These are phyloP conservation scores for Argyra leucocephala DNA, from an alignment of 2,888 invertebrate species.

Conservation along the genomic window DNA sequence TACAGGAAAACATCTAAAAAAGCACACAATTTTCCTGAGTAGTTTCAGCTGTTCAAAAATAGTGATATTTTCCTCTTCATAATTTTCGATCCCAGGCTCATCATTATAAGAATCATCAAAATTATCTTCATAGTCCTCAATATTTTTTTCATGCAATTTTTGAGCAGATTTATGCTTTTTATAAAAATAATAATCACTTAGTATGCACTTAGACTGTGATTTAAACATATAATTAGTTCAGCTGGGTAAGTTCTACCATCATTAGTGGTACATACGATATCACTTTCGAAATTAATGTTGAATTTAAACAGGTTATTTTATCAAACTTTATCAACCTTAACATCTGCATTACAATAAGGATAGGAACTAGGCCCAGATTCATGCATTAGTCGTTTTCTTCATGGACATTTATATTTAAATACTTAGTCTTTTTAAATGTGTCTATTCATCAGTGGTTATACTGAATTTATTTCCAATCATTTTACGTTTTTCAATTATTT, in stretches of 20 bases:
- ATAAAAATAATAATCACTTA: conserved; percentile 11
- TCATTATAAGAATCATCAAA: conserved; percentile 13
- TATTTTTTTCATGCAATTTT: conserved; percentile 11
- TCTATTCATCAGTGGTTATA: conserved; percentile 8
- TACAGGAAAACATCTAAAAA: too few species aligned
- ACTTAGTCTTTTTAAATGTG: conserved; percentile 9
- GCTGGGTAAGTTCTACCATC: conserved; percentile 10
- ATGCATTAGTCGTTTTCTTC: conserved; percentile 11
- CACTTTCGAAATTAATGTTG: conserved; percentile 11
- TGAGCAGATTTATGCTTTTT: too few species aligned
- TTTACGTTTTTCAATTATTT: conserved; percentile 9
- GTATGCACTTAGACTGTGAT: conserved; percentile 9
- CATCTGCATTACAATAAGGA: conserved; percentile 13
- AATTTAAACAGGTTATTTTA: conserved; percentile 13
- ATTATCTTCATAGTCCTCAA: conserved; percentile 10
- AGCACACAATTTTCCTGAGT: too few species aligned
- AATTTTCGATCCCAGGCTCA: too few species aligned
- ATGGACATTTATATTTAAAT: conserved; percentile 14
- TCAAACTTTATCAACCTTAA: conserved; percentile 9
- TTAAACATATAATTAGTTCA: conserved; percentile 11
- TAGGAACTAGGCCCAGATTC: conserved; percentile 13
- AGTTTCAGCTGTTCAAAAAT: too few species aligned
- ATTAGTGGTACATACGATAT: conserved; percentile 13
- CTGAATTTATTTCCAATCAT: conserved; percentile 8
- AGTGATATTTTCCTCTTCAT: too few species aligned